A percentile compares a stretch with the other conserved stretches of the same genome.
phyloP scores from a whole-genome alignment of 2,888 invertebrate species.

The Scaptomyza polygonia region DNA sequence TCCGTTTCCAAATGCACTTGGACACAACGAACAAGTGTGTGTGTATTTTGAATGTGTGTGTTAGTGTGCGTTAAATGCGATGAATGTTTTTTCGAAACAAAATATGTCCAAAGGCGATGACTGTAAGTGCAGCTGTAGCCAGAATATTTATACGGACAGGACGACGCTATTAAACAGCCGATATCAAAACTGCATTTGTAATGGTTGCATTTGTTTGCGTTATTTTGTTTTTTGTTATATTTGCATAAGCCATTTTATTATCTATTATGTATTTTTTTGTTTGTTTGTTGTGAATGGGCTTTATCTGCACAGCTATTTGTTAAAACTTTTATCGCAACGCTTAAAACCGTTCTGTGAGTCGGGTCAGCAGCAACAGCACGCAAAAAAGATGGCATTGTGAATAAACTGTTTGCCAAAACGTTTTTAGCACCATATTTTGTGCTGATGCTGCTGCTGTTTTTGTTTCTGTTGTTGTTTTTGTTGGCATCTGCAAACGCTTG shows the following conservation, averaged over 20 bases:
- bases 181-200: conserved; percentile 21
- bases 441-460: conserved; percentile 12
- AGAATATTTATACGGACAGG: background rate
- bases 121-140: conserved; percentile 30
- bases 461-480: conserved; percentile 2
- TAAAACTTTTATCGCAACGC: conserved; percentile 76
- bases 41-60: background rate
- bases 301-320: conserved; percentile 76
- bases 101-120: conserved; percentile 32
- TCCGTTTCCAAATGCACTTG: conserved; percentile 49
- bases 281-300: conserved; percentile 32
- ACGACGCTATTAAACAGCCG: conserved; percentile 14
- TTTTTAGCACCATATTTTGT: conserved; percentile 65
- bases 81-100: conserved; percentile 32
- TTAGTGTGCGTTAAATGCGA: conserved; percentile 16
- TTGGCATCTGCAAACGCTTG: conserved; percentile 24
- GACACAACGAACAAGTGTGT: conserved; percentile 25
- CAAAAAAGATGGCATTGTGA: conserved; percentile 38
- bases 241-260: conserved; percentile 75
- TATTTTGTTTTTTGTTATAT: conserved; percentile 46
- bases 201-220: background rate
- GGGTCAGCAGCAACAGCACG: conserved; percentile 27
- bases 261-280: conserved; percentile 44
- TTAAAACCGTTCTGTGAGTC: conserved; percentile 50
- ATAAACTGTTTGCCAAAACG: conserved; percentile 62